Base-by-base conservation (phyloP, 2,797 vertebrate genomes). In the Chiroxiphia lanceolata region DNA sequence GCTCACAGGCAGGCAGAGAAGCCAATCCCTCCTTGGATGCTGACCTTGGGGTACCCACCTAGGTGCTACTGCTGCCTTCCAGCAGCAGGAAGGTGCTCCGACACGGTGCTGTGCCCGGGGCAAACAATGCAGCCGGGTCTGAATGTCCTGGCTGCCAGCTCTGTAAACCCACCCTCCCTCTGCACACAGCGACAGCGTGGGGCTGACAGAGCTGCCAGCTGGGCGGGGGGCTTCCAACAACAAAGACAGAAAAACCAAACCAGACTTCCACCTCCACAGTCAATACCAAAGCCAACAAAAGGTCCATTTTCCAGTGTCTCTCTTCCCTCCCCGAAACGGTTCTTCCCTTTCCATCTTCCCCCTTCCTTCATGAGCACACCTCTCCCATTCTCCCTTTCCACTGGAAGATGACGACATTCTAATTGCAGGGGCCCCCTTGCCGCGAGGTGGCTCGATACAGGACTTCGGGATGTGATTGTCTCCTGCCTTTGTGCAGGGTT, bases 401-500 rank as follows among this genome's bases (percentile, higher is more conserved):
- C 45, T 94, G 91, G 90, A 94, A 89, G 92, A 97, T 93, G 91
- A 96, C 82, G 92, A 95, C 88, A 87, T 71, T 53, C 60, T 83
- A 79, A 92, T 83, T 91, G 89, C 91, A 59, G 93, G 54, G 89
- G 68, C 80, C 90, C 91, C 92, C 94, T 94, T 7, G 60, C 96
- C 59, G 86, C 50, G 60, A 93, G 96, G 91, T 53, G 27, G 93
- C 91, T 97, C 26, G 2, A 61, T 2, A n/a, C 65, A 90, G 92
- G 95, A 92, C 95, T 87, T 45, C 1, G 2, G 90, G 92, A 95
- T 21, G 65, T 57, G 91, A 94, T 95, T 97, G 95, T 87, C 90
- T 94, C 51, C 93, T 87, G 93, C 90, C 95, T 97, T 97, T 97
- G 97, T 97, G 95, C 89, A 63, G 96, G 95, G 96, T 94, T 97